Conservation (phyloP, 2,797 vertebrate genomes). For the Sarcophilus harrisii region DNA sequence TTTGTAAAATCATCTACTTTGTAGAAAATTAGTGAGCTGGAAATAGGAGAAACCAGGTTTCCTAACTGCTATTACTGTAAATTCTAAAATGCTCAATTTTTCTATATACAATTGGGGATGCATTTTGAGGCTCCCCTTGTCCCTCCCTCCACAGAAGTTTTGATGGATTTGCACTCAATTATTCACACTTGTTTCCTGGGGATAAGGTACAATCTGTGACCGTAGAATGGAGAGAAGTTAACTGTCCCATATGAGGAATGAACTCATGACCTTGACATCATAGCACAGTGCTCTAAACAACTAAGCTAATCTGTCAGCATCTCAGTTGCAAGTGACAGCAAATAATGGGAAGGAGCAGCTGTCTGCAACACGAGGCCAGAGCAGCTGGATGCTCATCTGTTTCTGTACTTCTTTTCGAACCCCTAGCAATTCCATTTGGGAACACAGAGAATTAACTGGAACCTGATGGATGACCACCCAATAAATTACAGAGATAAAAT, state of each 20-base stretch:
- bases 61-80: not conserved
- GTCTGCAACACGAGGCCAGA: not conserved
- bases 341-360: slow-evolving; percentile 44
- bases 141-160: not conserved
- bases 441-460: slow-evolving; percentile 35
- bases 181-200: not conserved
- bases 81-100: not conserved
- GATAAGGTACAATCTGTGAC: not conserved
- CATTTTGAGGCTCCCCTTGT: not conserved
- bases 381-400: slow-evolving; percentile 22
- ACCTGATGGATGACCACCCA: slow-evolving; percentile 1
- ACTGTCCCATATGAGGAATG: not conserved
- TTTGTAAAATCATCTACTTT: not conserved
- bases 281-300: not conserved
- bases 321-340: slow-evolving; percentile 28
- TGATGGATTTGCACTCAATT: not conserved
- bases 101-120: too few species aligned
- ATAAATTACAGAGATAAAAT: not conserved
- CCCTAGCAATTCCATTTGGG: slow-evolving; percentile 28
- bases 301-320: slow-evolving; percentile 31
- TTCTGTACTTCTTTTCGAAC: slow-evolving; percentile 2
- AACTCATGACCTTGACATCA: not conserved
- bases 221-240: not conserved
- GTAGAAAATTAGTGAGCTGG: slow-evolving; percentile 21
- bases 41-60: not conserved